Conservation (phyloP, 2,113 vertebrate genomes). For the Grammomys dolichurus region DNA sequence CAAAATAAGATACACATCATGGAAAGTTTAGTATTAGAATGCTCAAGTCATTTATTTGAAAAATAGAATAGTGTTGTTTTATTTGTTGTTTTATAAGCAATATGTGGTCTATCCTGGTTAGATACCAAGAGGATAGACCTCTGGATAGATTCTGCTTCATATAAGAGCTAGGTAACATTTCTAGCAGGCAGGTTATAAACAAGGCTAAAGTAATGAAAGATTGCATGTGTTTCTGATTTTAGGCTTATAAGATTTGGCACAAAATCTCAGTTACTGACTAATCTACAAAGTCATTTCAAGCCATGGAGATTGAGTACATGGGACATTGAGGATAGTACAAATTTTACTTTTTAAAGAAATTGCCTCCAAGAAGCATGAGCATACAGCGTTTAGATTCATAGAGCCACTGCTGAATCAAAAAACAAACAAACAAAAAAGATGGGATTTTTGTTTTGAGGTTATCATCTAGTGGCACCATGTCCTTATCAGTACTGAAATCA, state of each 20-base stretch:
- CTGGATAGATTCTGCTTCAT: background rate
- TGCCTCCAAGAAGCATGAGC: background rate
- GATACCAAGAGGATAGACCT: background rate
- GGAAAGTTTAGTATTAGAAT: background rate
- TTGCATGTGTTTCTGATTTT: slow-evolving; percentile 15
- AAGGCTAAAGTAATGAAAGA: slow-evolving; percentile 51
- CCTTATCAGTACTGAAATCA: slow-evolving; percentile 43
- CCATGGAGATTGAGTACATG: slow-evolving; percentile 9
- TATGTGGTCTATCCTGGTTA: background rate
- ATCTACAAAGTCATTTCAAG: slow-evolving; percentile 27
- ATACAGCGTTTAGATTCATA: slow-evolving; percentile 55
- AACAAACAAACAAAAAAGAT: slow-evolving; percentile 22
- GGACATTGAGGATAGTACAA: slow-evolving; percentile 6
- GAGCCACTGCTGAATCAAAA: slow-evolving; percentile 27
- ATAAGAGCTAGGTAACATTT: background rate
- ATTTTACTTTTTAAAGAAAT: slow-evolving; percentile 59
- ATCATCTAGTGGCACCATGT: background rate
- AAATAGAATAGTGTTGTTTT: background rate
- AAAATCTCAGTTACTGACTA: background rate
- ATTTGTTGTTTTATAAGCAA: background rate
- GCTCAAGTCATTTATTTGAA: slow-evolving; percentile 29
- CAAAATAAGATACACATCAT: slow-evolving; percentile 44
- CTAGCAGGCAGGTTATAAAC: background rate
- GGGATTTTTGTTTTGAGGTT: background rate
- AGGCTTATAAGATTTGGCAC: slow-evolving; percentile 33